Evolutionary conservation across 1,140 invertebrate genomes (phyloP).

Genomic region (Diachasmimorpha longicaudata): DNA sequence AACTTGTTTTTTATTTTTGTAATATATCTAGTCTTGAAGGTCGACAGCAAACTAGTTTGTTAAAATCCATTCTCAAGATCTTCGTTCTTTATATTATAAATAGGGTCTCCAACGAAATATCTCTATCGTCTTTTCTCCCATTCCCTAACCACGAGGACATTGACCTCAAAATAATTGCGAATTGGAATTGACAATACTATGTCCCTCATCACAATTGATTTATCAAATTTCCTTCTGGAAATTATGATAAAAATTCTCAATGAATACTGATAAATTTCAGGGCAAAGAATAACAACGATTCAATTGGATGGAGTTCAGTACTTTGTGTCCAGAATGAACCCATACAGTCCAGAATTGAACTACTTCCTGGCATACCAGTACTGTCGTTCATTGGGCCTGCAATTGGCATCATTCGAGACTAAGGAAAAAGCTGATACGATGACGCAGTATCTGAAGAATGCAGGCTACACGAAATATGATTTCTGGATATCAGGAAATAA

Average conservation of each 20-base stretch:
- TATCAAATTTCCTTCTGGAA: not conserved
- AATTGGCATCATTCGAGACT: constrained; percentile 83
- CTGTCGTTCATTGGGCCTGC: constrained; percentile 83
- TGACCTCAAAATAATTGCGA: too few relatives aligned
- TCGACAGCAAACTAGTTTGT: too few relatives aligned
- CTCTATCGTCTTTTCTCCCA: too few relatives aligned
- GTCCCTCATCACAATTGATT: too few relatives aligned
- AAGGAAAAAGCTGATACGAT: constrained; percentile 85
- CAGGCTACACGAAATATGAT: constrained; percentile 80
- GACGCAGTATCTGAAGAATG: constrained; percentile 80
- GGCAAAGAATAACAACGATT: constrained; percentile 83
- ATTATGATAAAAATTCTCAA: not conserved
- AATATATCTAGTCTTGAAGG: too few relatives aligned
- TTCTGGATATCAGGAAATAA: constrained; percentile 91
- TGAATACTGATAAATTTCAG: constrained; percentile 57
- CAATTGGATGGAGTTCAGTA: constrained; percentile 85
- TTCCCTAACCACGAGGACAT: too few relatives aligned
- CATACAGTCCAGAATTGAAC: constrained; percentile 85
- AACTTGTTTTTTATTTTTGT: too few relatives aligned
- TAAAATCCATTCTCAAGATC: too few relatives aligned
- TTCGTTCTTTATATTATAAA: too few relatives aligned
- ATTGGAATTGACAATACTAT: too few relatives aligned
- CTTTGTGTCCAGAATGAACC: constrained; percentile 86
- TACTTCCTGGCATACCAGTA: constrained; percentile 89
- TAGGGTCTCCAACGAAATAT: too few relatives aligned